phyloP scores from a whole-genome alignment of 2,797 vertebrate genomes.

The Neosilurus hyrtlii region DNA sequence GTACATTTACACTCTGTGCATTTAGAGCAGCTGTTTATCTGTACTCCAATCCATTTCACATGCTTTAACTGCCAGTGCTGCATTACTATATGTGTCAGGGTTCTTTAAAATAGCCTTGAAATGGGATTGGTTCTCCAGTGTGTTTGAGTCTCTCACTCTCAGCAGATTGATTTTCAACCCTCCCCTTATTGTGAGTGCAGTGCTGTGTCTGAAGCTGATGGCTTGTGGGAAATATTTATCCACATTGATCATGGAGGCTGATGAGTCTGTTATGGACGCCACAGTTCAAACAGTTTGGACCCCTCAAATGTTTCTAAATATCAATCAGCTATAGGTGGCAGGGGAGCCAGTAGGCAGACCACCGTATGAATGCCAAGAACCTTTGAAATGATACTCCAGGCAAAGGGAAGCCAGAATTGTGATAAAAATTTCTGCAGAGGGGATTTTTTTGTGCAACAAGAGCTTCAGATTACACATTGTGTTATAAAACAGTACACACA shows the following conservation, averaged over 20 bases:
- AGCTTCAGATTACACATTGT: conserved; percentile 14
- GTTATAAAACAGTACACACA: background rate
- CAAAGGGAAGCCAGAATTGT: background rate
- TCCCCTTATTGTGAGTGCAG: conserved; percentile 42
- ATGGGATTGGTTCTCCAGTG: conserved; percentile 68
- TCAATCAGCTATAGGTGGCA: conserved; percentile 66
- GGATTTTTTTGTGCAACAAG: conserved; percentile 8
- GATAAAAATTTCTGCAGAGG: background rate
- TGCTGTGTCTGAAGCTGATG: conserved; percentile 72
- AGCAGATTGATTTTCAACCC: conserved; percentile 71
- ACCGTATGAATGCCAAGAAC: conserved; percentile 47
- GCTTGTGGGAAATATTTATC: conserved; percentile 80
- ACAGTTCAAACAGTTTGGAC: conserved; percentile 74
- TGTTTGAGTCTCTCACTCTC: conserved; percentile 53
- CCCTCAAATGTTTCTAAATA: conserved; percentile 73
- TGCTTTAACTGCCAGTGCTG: conserved; percentile 24
- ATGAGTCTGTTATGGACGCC: conserved; percentile 75
- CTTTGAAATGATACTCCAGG: conserved; percentile 26
- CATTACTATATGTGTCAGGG: conserved; percentile 55
- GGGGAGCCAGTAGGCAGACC: conserved; percentile 39
- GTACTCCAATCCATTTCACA: conserved; percentile 33
- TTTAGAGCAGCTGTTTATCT: conserved; percentile 22
- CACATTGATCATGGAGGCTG: conserved; percentile 73
- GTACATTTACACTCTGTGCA: background rate
- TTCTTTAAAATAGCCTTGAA: conserved; percentile 57